Base-by-base conservation (phyloP, 2,888 invertebrate genomes). In the Chloromyia formosa region DNA sequence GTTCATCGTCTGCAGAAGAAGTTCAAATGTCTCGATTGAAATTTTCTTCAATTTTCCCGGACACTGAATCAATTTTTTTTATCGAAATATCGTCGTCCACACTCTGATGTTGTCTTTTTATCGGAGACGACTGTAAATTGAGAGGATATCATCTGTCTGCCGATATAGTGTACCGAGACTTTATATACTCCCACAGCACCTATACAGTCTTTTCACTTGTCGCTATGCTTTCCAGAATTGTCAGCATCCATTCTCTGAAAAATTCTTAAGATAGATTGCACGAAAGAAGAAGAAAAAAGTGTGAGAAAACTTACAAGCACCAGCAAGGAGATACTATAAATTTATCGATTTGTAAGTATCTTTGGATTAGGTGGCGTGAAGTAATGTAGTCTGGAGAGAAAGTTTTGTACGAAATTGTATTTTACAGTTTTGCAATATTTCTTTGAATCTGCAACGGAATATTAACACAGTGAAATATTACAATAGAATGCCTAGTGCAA, bases 11-110 rank as follows among this genome's bases (percentile, higher is more conserved):
- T 69, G 45, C 22, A 27, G 1, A 27, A 14, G 35, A 69, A 69
- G 69, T 69, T 69, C 69, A 69, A 69, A 69, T 69, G 54, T 69
- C 69, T 56, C 69, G 69, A 35, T 69, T 69, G 69, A 69, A 27
- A 69, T 69, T 69, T 69, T 35, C 69, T 54, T 56, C 69, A 66
- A 66, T 66, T 66, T 66, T 66, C 66, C 49, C 22, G 45, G 66
- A 49, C 49, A 66, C 66, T 49, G 66, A 66, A 66, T 66, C 66
- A 66, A 66, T 66, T 66, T 66, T 66, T 66, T 66, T 66, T 49
- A 66, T 66, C 45, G 66, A 45, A 66, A 66, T 49, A 49, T 66
- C 66, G 49, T 66, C 18, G 66, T 20, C 18, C 2, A 10, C 49
- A n/a, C 27, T 16, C 22, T 49, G 22, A 45, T 66, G 49, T 66